Percentiles rank a stretch among this genome's conserved stretches.
Conservation (phyloP, 2,888 invertebrate species). For the Calliphora vomitoria region DNA sequence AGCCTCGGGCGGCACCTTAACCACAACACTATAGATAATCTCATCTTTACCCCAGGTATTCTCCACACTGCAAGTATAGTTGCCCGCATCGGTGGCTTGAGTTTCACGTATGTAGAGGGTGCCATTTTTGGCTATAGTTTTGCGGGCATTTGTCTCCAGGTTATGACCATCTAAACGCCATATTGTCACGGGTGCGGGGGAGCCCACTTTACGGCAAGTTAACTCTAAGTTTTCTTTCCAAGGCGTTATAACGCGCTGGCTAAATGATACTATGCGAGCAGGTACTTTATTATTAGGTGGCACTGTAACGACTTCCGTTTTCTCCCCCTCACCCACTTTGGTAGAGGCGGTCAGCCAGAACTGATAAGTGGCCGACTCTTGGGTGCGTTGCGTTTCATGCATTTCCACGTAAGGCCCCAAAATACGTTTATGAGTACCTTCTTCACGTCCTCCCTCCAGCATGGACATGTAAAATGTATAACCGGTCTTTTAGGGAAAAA, state of each 20-base stretch:
- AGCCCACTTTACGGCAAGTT: constrained; percentile 93
- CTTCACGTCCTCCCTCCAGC: constrained; percentile 91
- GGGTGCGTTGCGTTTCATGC: constrained; percentile 89
- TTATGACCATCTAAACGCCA: constrained; percentile 92
- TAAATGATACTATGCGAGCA: constrained; percentile 95
- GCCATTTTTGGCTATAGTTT: constrained; percentile 89
- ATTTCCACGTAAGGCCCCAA: constrained; percentile 89
- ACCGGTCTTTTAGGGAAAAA: constrained; percentile 84
- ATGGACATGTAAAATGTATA: constrained; percentile 94
- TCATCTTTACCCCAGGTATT: constrained; percentile 93
- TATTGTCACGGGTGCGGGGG: constrained; percentile 90
- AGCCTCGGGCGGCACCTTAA: constrained; percentile 93
- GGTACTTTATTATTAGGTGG: constrained; percentile 92
- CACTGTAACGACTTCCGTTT: constrained; percentile 91
- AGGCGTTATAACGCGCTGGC: constrained; percentile 90
- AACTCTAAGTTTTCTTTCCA: constrained; percentile 95
- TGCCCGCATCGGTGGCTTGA: constrained; percentile 93
- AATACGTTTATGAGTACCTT: constrained; percentile 91
- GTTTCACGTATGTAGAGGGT: constrained; percentile 90
- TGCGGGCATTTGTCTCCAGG: constrained; percentile 89
- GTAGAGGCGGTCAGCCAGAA: constrained; percentile 91
- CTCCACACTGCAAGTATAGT: constrained; percentile 95
- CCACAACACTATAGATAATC: constrained; percentile 89
- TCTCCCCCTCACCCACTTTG: constrained; percentile 92
- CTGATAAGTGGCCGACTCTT: constrained; percentile 90